Percentiles rank a stretch among this genome's conserved stretches.
Conservation (phyloP, 2,113 vertebrate genomes). For the Chaenogobius annularis region DNA sequence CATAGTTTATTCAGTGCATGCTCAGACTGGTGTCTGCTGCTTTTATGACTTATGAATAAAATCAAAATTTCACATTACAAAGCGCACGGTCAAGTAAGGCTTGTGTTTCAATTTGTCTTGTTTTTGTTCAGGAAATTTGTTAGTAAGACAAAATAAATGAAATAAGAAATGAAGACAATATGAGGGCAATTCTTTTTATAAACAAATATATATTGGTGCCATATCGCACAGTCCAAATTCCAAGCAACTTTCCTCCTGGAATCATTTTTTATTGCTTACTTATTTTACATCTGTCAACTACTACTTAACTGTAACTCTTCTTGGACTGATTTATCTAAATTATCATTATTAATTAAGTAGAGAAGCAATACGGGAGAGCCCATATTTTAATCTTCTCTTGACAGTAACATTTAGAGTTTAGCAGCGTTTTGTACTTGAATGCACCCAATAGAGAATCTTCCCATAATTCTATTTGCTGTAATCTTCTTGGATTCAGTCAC, state of each 20-base stretch:
- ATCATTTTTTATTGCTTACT: neutral
- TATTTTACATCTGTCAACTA: neutral
- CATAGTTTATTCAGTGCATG: conserved; percentile 16
- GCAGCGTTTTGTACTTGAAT: neutral
- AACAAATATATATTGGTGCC: no score
- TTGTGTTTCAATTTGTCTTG: neutral
- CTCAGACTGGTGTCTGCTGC: neutral
- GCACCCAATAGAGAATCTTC: neutral
- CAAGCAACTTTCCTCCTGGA: neutral
- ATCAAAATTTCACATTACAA: neutral
- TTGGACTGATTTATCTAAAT: neutral
- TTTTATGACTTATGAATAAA: neutral
- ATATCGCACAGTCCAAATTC: no score
- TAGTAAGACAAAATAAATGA: neutral
- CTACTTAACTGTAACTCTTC: neutral
- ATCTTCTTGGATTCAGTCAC: neutral
- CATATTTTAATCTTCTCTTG: neutral
- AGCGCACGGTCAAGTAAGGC: neutral
- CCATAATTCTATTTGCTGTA: conserved; percentile 8
- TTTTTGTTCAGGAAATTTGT: neutral
- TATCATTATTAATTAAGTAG: neutral
- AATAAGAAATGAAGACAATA: neutral
- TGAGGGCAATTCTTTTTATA: neutral
- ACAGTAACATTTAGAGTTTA: neutral
- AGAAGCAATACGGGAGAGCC: neutral